Evolutionary conservation across 23 tunicate genomes (phyloP), one percentile per base, ranked within the genome.

Genomic region (Clavelina lepadiformis): DNA sequence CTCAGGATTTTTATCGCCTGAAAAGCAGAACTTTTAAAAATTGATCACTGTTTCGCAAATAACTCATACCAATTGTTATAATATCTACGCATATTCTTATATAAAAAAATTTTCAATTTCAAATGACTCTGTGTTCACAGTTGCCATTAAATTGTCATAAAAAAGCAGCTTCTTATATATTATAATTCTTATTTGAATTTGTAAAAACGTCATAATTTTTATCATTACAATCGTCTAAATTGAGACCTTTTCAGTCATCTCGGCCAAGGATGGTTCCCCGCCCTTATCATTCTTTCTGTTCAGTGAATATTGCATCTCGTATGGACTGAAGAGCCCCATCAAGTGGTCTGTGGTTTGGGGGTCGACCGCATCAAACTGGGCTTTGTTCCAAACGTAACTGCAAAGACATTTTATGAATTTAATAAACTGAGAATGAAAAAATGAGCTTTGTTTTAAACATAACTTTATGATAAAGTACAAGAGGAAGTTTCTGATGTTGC

Each of bases 1-100:
- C 52, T 51, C 18, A 80, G 78, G 7, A 69, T 80, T 35, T 61
- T 58, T n/a, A 80, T 80, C 3, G 86, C 86, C 81, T 75, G 68
- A 29, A 45, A 41, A 8, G 11, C 11, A 41, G 15, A 8, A 8
- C n/a, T n/a, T n/a, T n/a, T n/a, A n/a, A n/a, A n/a, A n/a, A n/a
- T n/a, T n/a, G n/a, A n/a, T n/a, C n/a, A n/a, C n/a, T n/a, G n/a
- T n/a, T n/a, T n/a, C n/a, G n/a, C n/a, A n/a, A n/a, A n/a, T n/a
- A n/a, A n/a, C n/a, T n/a, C n/a, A n/a, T n/a, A n/a, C 13, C 49
- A 41, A 8, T 11, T 41, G 49, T 41, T 41, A 41, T 41, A 41
- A n/a, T n/a, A n/a, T n/a, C n/a, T n/a, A n/a, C n/a, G n/a, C n/a
- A n/a, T n/a, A n/a, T 8, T 8, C 13, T 41, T 8, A 8, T 41